Percentiles rank a stretch among this genome's conserved stretches.
Evolutionary conservation across 37 sponge, comb jelly and placozoan genomes (phyloP).

Genomic region (Halisarca cf. caerulea): DNA sequence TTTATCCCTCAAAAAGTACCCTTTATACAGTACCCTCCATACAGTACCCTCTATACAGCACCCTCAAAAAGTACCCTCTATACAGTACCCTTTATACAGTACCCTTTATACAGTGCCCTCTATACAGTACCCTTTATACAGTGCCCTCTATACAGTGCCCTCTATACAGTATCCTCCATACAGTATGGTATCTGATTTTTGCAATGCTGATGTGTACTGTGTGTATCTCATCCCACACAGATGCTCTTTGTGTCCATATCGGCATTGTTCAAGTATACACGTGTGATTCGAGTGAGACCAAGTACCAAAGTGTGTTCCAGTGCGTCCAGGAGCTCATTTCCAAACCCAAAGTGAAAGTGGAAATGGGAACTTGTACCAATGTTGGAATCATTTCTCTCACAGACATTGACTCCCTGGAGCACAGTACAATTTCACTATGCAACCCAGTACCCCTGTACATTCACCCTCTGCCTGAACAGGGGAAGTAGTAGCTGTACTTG

Average conservation of each 20-base stretch:
- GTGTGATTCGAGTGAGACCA: conserved; percentile 22
- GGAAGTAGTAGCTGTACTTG: no score
- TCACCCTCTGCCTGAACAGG: neutral
- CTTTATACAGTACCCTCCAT: no score
- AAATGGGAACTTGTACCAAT: neutral
- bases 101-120: no score
- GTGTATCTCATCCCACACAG: conserved; percentile 13
- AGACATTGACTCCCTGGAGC: neutral
- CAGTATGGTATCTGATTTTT: no score
- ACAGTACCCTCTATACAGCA: no score
- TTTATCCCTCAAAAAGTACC: no score
- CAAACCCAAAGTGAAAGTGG: neutral
- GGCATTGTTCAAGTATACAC: conserved; percentile 39
- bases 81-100: no score
- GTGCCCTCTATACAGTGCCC: no score
- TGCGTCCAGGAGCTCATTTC: neutral
- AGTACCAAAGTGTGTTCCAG: neutral
- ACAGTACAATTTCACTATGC: neutral
- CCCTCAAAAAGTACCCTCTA: neutral
- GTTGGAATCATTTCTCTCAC: neutral
- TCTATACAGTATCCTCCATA: neutral
- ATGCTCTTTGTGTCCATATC: conserved; percentile 59
- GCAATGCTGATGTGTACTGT: neutral
- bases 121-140: no score
- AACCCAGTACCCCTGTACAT: neutral